These are phyloP conservation scores for Calephelis perditalis DNA, from an alignment of 2,888 invertebrate species.

Conservation along the genomic window DNA sequence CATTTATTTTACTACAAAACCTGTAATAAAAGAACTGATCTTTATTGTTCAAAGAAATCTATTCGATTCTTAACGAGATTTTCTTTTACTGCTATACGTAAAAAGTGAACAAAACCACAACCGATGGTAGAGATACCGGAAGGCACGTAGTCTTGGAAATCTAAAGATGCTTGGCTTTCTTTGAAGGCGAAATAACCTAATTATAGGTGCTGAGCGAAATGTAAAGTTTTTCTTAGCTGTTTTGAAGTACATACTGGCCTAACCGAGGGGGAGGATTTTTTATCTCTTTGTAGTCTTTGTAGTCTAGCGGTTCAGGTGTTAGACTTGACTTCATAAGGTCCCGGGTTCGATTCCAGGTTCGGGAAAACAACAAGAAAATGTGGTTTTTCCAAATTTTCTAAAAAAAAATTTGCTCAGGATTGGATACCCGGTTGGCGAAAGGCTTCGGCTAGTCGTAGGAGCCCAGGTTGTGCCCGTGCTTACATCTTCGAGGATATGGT, in stretches of 20 bases:
- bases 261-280: background rate
- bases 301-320: background rate
- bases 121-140: constrained; percentile 3
- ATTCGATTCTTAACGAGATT: background rate
- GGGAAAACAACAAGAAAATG: too few relatives aligned
- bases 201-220: background rate
- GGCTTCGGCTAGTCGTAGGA: too few relatives aligned
- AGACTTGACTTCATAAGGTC: too few relatives aligned
- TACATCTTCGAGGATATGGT: background rate
- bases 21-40: constrained; percentile 4
- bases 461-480: too few relatives aligned
- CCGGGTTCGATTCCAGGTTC: too few relatives aligned
- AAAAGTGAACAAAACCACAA: constrained; percentile 7
- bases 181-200: constrained; percentile 4
- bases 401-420: too few relatives aligned
- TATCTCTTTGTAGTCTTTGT: background rate
- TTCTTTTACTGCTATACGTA: constrained; percentile 5
- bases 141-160: constrained; percentile 3
- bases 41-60: constrained; percentile 5
- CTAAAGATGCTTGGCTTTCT: constrained; percentile 7
- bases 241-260: background rate
- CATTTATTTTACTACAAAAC: background rate
- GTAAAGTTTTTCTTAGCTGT: background rate
- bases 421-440: too few relatives aligned
- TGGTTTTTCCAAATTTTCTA: too few relatives aligned